Conservation (phyloP, 2,888 invertebrate genomes). For the Callyntrura guangdongensis region DNA sequence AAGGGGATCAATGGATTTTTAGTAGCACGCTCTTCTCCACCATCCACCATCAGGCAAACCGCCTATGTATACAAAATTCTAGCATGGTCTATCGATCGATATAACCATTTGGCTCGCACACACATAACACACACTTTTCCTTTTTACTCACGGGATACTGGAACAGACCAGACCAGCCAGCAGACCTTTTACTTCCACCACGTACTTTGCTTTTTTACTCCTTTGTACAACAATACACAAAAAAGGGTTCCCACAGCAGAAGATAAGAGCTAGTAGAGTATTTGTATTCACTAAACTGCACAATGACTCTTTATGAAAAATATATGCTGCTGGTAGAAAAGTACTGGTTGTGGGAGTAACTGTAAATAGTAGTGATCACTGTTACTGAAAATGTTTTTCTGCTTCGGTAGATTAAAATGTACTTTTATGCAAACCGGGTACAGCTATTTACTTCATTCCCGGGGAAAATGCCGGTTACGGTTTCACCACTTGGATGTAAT, state of each 20-base stretch:
- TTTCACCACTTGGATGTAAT: background rate
- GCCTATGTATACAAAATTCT: slow-evolving; percentile 69
- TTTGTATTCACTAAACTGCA: slow-evolving; percentile 28
- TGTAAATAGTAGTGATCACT: background rate
- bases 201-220: slow-evolving; percentile 11
- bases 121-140: slow-evolving; percentile 47
- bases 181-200: slow-evolving; percentile 22
- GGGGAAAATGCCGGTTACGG: background rate
- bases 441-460: background rate
- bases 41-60: slow-evolving; percentile 44
- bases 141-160: slow-evolving; percentile 48
- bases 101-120: slow-evolving; percentile 72
- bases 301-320: slow-evolving; percentile 37
- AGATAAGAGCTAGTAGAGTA: background rate
- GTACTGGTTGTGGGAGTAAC: background rate
- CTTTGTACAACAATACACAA: slow-evolving; percentile 39
- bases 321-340: background rate
- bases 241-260: slow-evolving; percentile 27
- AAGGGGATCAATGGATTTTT: slow-evolving; percentile 77
- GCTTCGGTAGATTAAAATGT: slow-evolving; percentile 15
- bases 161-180: slow-evolving; percentile 5
- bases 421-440: background rate
- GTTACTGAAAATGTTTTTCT: background rate
- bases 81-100: slow-evolving; percentile 77
- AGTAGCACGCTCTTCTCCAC: slow-evolving; percentile 64